phyloP scores from a whole-genome alignment of 2,888 invertebrate genomes.

The Eudemis profundana region DNA sequence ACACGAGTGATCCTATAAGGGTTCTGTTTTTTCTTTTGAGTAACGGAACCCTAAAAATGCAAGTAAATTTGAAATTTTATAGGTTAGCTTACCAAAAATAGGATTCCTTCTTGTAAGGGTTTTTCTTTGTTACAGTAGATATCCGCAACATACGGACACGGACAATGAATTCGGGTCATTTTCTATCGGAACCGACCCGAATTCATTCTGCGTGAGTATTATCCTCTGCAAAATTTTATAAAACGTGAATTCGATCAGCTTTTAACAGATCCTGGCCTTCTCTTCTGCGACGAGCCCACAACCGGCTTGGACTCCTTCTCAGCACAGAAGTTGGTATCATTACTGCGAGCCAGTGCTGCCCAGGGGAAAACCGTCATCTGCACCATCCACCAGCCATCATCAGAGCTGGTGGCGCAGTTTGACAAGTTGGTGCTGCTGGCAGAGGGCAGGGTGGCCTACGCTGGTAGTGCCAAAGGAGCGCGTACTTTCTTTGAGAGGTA shows the following conservation, averaged over 20 bases:
- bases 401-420: constrained; percentile 93
- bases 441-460: constrained; percentile 94
- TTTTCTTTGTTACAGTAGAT: no score
- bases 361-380: constrained; percentile 95
- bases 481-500: constrained; percentile 87
- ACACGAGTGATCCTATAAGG: no score
- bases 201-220: no score
- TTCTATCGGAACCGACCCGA: no score
- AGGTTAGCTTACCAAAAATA: no score
- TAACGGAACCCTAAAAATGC: no score
- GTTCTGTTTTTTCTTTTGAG: no score
- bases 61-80: no score
- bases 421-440: constrained; percentile 91
- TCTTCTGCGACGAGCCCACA: constrained; percentile 98
- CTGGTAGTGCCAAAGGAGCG: constrained; percentile 87
- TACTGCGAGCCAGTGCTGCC: constrained; percentile 88
- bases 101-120: no score
- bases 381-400: constrained; percentile 97
- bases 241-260: constrained; percentile 78
- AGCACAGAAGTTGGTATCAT: constrained; percentile 92
- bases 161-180: no score
- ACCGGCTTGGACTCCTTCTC: constrained; percentile 97
- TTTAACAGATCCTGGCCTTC: constrained; percentile 94
- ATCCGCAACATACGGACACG: no score
- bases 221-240: not conserved